Evolutionary conservation across 2,888 invertebrate genomes (phyloP).

Genomic region (Callosobruchus maculatus): DNA sequence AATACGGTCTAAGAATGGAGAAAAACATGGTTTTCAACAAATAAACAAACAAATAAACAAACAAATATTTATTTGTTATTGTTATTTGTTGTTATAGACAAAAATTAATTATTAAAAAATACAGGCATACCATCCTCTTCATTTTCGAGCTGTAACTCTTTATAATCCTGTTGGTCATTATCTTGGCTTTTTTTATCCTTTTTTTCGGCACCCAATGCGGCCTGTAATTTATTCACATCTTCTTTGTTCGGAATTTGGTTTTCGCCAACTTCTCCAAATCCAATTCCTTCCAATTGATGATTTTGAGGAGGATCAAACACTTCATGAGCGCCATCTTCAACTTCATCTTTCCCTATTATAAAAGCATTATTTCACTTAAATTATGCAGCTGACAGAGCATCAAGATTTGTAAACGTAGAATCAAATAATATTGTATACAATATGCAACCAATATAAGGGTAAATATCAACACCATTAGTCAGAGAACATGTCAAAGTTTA

Average conservation of each 20-base stretch:
- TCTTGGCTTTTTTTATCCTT: constrained; percentile 30
- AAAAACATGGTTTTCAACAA: no score
- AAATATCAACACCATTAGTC: no score
- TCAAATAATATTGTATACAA: no score
- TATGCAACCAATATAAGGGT: no score
- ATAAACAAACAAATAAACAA: no score
- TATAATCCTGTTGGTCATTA: constrained; percentile 33
- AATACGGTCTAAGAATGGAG: no score
- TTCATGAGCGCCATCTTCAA: constrained; percentile 44
- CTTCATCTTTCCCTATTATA: constrained; percentile 30
- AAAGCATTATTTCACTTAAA: neutral
- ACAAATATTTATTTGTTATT: no score
- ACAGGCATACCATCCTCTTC: constrained; percentile 48
- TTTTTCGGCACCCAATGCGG: constrained; percentile 26
- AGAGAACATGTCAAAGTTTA: no score
- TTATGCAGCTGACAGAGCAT: neutral
- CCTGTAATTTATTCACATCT: constrained; percentile 29
- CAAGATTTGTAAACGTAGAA: no score
- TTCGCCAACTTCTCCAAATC: constrained; percentile 28
- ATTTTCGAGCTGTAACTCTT: constrained; percentile 29
- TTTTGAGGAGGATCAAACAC: constrained; percentile 36
- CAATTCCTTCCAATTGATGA: constrained; percentile 25
- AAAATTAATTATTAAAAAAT: neutral
- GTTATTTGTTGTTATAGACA: no score
- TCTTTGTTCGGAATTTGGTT: constrained; percentile 29